These are phyloP conservation scores for Phorcus lineatus DNA, from an alignment of 2,888 invertebrate genomes.

Conservation along the genomic window DNA sequence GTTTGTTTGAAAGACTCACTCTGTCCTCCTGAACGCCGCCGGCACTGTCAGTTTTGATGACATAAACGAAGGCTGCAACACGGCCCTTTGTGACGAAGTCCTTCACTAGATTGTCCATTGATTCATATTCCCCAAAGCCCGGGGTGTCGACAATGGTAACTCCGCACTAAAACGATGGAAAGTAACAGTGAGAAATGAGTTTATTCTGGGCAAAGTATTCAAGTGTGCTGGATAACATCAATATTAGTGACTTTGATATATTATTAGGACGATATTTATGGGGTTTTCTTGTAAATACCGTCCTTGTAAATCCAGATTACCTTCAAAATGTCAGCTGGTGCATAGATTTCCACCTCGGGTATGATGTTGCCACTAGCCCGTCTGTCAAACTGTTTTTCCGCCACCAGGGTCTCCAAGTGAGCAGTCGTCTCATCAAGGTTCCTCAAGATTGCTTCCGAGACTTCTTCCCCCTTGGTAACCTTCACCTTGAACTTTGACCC, in stretches of 20 bases:
- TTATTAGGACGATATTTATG: no score
- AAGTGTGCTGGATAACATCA: no score
- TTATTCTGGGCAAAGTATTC: no score
- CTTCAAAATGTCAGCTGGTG: conserved; percentile 45
- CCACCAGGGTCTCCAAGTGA: conserved; percentile 19
- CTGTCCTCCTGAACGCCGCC: conserved; percentile 71
- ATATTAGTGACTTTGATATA: no score
- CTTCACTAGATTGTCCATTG: conserved; percentile 60
- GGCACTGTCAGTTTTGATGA: conserved; percentile 69
- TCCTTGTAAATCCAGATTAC: conserved; percentile 21
- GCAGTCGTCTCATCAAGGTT: conserved; percentile 3
- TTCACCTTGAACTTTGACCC: conserved; percentile 41
- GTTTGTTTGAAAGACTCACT: conserved; percentile 44
- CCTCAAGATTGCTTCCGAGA: conserved; percentile 28
- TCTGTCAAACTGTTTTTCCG: conserved; percentile 18
- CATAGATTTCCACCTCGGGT: conserved; percentile 39
- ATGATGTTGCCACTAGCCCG: conserved; percentile 33
- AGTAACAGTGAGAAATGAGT: no score
- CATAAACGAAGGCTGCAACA: conserved; percentile 67
- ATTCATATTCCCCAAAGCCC: conserved; percentile 69
- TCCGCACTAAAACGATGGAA: conserved; percentile 53
- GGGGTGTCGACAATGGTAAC: conserved; percentile 69
- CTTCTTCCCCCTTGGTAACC: conserved; percentile 36
- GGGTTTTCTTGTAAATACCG: no score
- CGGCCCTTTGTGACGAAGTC: conserved; percentile 57